Conservation (phyloP, 2,797 vertebrate species). For the Crenichthys baileyi region DNA sequence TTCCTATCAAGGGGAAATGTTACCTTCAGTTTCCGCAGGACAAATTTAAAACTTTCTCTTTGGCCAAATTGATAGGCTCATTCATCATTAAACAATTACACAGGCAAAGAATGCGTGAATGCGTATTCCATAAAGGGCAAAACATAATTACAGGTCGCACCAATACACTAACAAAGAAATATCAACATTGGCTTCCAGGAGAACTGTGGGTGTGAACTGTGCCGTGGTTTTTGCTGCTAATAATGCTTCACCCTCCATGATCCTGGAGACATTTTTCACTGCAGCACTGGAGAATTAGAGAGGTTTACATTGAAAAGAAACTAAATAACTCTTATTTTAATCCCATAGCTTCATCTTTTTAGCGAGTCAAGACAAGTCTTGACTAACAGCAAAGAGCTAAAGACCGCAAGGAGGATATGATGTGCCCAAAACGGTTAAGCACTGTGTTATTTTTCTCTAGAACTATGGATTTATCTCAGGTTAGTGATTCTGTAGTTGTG, state of each 20-base stretch:
- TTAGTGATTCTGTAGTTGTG: conserved; percentile 17
- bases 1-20: conserved; percentile 34
- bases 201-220: conserved; percentile 44
- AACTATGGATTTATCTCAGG: conserved; percentile 26
- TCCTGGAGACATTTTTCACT: conserved; percentile 37
- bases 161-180: conserved; percentile 72
- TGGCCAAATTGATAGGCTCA: conserved; percentile 49
- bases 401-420: conserved; percentile 5
- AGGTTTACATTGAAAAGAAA: conserved; percentile 41
- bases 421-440: conserved; percentile 22
- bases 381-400: conserved; percentile 27
- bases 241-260: conserved; percentile 59
- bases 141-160: conserved; percentile 72
- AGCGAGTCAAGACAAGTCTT: conserved; percentile 34
- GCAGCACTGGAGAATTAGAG: conserved; percentile 15
- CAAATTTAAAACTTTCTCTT: conserved; percentile 57
- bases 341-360: conserved; percentile 44
- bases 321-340: conserved; percentile 18
- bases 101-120: conserved; percentile 63
- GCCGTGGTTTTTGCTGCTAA: conserved; percentile 41
- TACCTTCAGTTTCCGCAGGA: conserved; percentile 30
- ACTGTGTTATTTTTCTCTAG: conserved; percentile 1
- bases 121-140: conserved; percentile 66
- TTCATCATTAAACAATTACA: conserved; percentile 73
- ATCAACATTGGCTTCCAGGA: conserved; percentile 58